Conservation (phyloP, 2,888 invertebrate species). For the Hypselothyrea guttata region DNA sequence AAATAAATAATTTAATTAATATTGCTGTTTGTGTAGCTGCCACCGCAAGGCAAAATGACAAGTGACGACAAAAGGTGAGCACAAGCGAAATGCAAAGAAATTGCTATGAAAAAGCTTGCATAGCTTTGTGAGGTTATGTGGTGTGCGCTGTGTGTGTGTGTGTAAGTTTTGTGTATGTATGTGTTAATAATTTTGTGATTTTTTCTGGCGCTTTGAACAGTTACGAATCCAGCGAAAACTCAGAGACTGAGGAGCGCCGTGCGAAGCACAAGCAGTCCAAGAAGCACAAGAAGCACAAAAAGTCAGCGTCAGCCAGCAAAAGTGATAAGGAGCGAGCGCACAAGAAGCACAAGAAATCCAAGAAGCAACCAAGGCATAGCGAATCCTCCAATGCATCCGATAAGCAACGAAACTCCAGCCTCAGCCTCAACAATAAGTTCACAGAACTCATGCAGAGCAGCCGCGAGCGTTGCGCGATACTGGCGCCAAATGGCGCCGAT, state of each 20-base stretch:
- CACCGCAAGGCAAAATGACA: constrained; percentile 28
- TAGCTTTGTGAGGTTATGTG: constrained; percentile 48
- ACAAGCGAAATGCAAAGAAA: neutral
- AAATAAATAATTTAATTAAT: neutral
- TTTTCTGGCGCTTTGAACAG: constrained; percentile 45
- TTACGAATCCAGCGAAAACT: constrained; percentile 73
- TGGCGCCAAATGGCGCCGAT: constrained; percentile 72
- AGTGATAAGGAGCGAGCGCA: constrained; percentile 74
- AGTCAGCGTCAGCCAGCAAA: constrained; percentile 81
- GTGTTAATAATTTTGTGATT: constrained; percentile 14
- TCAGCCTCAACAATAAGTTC: constrained; percentile 77
- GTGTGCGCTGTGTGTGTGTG: constrained; percentile 22
- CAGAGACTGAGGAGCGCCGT: constrained; percentile 65
- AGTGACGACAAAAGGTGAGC: constrained; percentile 52
- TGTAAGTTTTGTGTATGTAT: constrained; percentile 36
- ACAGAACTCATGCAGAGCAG: constrained; percentile 80
- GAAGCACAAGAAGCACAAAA: constrained; percentile 88
- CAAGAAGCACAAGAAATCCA: constrained; percentile 83
- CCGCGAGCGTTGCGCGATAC: constrained; percentile 65
- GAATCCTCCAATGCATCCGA: constrained; percentile 76
- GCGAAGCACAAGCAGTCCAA: constrained; percentile 83
- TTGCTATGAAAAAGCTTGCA: neutral
- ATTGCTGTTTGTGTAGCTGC: neutral
- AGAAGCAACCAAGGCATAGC: constrained; percentile 83
- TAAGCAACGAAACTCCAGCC: constrained; percentile 56